Percentiles rank a stretch among this genome's conserved stretches.
Evolutionary conservation across 2,888 invertebrate genomes (phyloP).

Genomic region (Volucella inanis): DNA sequence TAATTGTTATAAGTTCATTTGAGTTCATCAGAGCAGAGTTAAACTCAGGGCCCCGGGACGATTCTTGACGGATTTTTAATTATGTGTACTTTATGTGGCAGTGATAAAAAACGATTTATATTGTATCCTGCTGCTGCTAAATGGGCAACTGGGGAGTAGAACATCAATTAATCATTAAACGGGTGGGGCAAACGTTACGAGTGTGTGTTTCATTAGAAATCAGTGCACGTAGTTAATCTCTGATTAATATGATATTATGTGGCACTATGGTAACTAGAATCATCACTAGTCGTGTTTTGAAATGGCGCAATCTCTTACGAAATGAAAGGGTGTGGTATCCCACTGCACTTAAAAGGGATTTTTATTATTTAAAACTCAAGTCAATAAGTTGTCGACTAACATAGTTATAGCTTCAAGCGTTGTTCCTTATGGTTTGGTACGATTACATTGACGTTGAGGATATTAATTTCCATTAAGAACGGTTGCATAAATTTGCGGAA

Average conservation of each 20-base stretch:
- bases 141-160: constrained; percentile 49
- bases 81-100: constrained; percentile 38
- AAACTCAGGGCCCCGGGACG: background rate
- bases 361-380: background rate
- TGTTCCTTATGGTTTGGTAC: background rate
- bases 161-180: constrained; percentile 49
- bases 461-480: too few species aligned
- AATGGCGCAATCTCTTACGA: constrained; percentile 5
- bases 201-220: constrained; percentile 49
- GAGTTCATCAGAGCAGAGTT: too few species aligned
- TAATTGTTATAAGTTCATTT: constrained; percentile 32
- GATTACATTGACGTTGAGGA: too few species aligned
- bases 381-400: constrained; percentile 15
- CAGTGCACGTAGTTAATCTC: constrained; percentile 59
- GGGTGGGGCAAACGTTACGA: constrained; percentile 10
- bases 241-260: constrained; percentile 53
- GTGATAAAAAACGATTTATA: constrained; percentile 63
- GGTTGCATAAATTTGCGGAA: too few species aligned
- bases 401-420: background rate
- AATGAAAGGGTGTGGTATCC: background rate
- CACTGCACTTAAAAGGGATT: background rate
- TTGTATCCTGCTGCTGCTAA: constrained; percentile 18
- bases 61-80: constrained; percentile 22
- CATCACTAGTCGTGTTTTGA: constrained; percentile 34
- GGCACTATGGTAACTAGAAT: constrained; percentile 20